Evolutionary conservation across 2,888 invertebrate genomes (phyloP).

Genomic region (Petrolisthes cinctipes): DNA sequence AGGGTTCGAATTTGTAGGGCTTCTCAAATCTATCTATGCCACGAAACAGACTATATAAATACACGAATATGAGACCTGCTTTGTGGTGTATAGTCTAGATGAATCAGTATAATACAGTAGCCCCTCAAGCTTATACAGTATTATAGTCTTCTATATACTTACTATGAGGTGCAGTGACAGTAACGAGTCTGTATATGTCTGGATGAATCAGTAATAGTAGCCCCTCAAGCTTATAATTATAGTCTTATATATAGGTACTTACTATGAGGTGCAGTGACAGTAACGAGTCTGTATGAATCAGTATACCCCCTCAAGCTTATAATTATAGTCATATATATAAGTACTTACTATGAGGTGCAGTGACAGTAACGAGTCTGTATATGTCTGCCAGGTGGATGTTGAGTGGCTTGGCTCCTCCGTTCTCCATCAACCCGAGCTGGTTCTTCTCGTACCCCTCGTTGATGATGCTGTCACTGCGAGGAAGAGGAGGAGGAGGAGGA

Average conservation of each 20-base stretch:
- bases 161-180: conserved; percentile 26
- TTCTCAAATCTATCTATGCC: too few species aligned
- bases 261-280: conserved; percentile 26
- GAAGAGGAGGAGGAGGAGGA: neutral
- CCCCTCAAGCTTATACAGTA: too few species aligned
- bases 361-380: conserved; percentile 19
- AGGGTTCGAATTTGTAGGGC: too few species aligned
- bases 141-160: neutral
- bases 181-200: conserved; percentile 16
- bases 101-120: conserved; percentile 1
- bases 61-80: too few species aligned
- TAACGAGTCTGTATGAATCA: conserved; percentile 10
- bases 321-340: neutral
- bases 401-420: neutral
- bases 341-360: conserved; percentile 28
- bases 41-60: too few species aligned
- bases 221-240: too few species aligned
- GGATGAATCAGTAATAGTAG: too few species aligned
- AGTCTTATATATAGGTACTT: neutral
- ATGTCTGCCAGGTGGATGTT: conserved; percentile 31
- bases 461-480: conserved; percentile 7
- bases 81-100: too few species aligned
- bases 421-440: conserved; percentile 1
- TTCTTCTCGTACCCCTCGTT: conserved; percentile 1
- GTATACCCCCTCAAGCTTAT: neutral